Evolutionary conservation across 2,113 vertebrate species (phyloP).

Genomic region (Calcarius ornatus): DNA sequence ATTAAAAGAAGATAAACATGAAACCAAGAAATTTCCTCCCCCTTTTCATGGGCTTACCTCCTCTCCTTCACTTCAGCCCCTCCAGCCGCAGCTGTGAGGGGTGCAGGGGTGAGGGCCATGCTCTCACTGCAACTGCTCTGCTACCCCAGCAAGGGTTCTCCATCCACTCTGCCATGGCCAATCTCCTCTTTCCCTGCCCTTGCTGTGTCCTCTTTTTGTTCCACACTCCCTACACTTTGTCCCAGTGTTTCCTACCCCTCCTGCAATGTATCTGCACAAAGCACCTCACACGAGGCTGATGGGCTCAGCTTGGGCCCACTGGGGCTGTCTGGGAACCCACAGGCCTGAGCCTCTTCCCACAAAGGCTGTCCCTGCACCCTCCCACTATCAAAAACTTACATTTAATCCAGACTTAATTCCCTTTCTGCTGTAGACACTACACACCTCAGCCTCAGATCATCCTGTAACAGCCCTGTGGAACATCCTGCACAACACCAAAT

Average conservation of each 20-base stretch:
- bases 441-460: not conserved
- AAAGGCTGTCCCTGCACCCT: not conserved
- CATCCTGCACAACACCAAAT: not conserved
- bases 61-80: not conserved
- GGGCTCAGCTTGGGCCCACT: not conserved
- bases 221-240: accelerated
- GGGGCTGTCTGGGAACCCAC: not conserved
- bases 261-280: not conserved
- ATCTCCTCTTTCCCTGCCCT: not conserved
- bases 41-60: not conserved
- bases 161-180: not conserved
- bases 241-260: not conserved
- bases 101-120: not conserved
- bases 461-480: accelerated
- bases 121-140: not conserved
- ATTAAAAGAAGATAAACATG: not conserved
- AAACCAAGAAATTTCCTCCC: not conserved
- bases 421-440: not conserved
- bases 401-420: not conserved
- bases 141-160: not conserved
- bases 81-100: not conserved
- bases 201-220: not conserved
- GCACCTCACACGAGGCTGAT: accelerated
- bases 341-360: accelerated
- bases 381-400: not conserved